Evolutionary conservation across 1,140 invertebrate genomes (phyloP).

Genomic region (Trialeurodes vaporariorum): DNA sequence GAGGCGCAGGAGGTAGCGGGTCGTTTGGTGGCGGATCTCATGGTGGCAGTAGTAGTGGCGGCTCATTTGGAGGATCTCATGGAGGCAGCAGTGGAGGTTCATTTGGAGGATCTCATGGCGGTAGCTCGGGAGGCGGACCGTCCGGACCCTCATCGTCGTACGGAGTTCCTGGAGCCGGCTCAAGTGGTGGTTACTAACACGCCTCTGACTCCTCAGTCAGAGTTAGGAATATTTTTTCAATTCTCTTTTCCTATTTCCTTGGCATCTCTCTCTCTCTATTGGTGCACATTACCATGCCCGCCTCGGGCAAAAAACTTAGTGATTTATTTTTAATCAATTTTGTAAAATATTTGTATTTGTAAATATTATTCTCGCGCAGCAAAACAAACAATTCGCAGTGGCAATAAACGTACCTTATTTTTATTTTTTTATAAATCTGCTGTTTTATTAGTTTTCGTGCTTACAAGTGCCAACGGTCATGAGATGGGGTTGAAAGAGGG

Average conservation of each 20-base stretch:
- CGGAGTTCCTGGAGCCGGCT: conserved; percentile 6
- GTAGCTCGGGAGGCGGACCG: conserved; percentile 34
- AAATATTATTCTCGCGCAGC: neutral
- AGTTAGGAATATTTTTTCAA: neutral
- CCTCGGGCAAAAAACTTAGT: neutral
- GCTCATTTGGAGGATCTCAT: conserved; percentile 19
- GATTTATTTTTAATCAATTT: neutral
- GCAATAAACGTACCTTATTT: neutral
- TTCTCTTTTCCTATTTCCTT: neutral
- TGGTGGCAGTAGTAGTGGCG: conserved; percentile 27
- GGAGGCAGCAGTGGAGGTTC: neutral
- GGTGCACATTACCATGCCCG: neutral
- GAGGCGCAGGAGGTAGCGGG: conserved; percentile 28
- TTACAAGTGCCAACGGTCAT: too few species aligned
- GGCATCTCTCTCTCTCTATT: neutral
- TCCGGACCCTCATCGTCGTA: conserved; percentile 38
- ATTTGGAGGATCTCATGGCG: conserved; percentile 3
- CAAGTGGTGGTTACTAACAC: conserved; percentile 5
- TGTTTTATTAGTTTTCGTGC: neutral
- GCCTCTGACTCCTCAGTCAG: neutral
- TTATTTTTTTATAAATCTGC: neutral
- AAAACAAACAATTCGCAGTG: neutral
- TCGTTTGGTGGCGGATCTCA: conserved; percentile 28
- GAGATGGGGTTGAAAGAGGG: too few species aligned
- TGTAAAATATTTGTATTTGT: neutral